Evolutionary conservation across 1,140 invertebrate species (phyloP).

Genomic region (Coelopa frigida): DNA sequence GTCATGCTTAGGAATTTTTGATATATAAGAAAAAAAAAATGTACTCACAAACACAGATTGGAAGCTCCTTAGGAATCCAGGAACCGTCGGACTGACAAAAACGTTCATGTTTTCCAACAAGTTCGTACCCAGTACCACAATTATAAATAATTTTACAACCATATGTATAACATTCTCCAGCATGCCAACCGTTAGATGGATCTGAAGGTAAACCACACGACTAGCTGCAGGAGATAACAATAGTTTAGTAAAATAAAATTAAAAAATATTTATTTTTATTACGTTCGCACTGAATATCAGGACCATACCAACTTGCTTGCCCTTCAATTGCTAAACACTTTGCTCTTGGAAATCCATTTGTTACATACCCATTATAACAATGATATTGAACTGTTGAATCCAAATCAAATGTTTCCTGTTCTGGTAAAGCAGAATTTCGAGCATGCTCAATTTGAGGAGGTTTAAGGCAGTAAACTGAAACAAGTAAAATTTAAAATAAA

Average conservation of each 20-base stretch:
- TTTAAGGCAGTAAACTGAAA: conserved; percentile 74
- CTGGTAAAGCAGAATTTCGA: conserved; percentile 71
- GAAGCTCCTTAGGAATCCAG: conserved; percentile 83
- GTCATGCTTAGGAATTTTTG: too few species aligned
- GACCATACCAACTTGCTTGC: conserved; percentile 83
- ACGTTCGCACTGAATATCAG: conserved; percentile 91
- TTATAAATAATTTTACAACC: conserved; percentile 86
- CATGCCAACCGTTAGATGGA: conserved; percentile 83
- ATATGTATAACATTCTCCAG: conserved; percentile 86
- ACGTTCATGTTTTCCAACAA: conserved; percentile 75
- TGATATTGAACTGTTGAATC: conserved; percentile 83
- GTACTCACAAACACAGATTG: conserved; percentile 79
- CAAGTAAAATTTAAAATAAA: background rate
- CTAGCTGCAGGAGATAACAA: conserved; percentile 53
- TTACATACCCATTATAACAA: conserved; percentile 82
- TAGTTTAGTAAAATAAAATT: background rate
- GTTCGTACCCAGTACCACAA: conserved; percentile 86
- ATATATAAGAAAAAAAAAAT: too few species aligned
- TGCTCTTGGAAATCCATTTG: conserved; percentile 73
- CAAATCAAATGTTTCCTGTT: conserved; percentile 75
- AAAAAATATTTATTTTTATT: too few species aligned
- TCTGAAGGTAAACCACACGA: conserved; percentile 81
- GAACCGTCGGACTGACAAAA: conserved; percentile 79
- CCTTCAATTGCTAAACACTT: conserved; percentile 88
- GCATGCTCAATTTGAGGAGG: conserved; percentile 85